Conservation (phyloP, 2,888 invertebrate genomes). For the Gasteruption jaculator region DNA sequence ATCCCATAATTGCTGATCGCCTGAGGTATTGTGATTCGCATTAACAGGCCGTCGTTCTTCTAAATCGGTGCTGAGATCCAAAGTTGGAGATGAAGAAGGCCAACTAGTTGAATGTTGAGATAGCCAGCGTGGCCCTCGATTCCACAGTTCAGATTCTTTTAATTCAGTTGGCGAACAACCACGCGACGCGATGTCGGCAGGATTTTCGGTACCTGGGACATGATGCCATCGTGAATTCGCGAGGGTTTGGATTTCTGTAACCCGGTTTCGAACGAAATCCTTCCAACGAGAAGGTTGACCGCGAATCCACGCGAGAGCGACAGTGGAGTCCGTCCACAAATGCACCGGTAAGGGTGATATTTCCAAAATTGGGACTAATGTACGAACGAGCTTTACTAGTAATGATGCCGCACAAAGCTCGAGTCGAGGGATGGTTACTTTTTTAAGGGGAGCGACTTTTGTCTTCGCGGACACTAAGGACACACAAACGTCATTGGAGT, state of each 20-base stretch:
- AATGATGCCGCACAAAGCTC: conserved; percentile 18
- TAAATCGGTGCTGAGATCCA: no score
- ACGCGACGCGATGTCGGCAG: conserved; percentile 20
- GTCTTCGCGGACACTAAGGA: conserved; percentile 18
- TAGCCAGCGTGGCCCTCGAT: conserved; percentile 18
- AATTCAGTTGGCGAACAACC: conserved; percentile 15
- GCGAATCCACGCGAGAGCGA: conserved; percentile 14
- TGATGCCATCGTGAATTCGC: conserved; percentile 26
- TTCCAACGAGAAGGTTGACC: conserved; percentile 25
- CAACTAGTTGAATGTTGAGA: conserved; percentile 8
- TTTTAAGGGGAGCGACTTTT: conserved; percentile 20
- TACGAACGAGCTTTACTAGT: conserved; percentile 8
- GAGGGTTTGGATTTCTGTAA: conserved; percentile 24
- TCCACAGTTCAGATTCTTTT: conserved; percentile 11
- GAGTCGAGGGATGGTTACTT: conserved; percentile 18
- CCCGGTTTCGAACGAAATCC: conserved; percentile 28
- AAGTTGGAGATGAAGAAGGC: conserved; percentile 7
- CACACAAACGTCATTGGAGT: conserved; percentile 7
- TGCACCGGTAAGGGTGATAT: conserved; percentile 6
- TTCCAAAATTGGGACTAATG: conserved; percentile 1
- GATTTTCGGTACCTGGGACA: conserved; percentile 21
- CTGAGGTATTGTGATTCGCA: no score
- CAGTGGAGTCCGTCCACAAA: conserved; percentile 17
- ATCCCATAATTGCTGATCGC: no score
- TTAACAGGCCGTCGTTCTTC: no score